A percentile compares a stretch with the other conserved stretches of the same genome.
phyloP scores from a whole-genome alignment of 2,888 invertebrate genomes.

The Amphipyra tragopoginis region DNA sequence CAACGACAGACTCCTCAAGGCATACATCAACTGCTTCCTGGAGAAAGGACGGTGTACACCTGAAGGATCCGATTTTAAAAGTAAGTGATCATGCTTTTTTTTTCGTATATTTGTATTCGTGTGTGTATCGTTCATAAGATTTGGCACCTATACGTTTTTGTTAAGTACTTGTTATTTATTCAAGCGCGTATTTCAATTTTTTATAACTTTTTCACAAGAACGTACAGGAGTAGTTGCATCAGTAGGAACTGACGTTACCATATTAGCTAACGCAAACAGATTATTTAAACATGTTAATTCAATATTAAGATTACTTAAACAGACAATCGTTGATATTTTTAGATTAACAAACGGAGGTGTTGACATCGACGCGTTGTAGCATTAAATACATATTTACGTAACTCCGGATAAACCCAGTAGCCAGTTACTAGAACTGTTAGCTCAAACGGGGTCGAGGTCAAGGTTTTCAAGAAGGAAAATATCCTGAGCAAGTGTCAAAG shows the following conservation, averaged over 20 bases:
- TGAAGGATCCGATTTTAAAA: conserved; percentile 93
- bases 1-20: conserved; percentile 92
- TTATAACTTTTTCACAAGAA: not conserved
- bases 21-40: conserved; percentile 93
- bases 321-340: conserved; percentile 13
- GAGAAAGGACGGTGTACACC: conserved; percentile 92
- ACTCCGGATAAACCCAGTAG: conserved; percentile 59
- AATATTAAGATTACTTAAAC: conserved; percentile 4
- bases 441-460: conserved; percentile 65
- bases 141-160: not conserved
- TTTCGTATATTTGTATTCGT: not conserved
- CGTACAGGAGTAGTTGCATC: not conserved
- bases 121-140: not conserved
- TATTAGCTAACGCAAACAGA: conserved; percentile 9
- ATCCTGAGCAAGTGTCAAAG: conserved; percentile 34
- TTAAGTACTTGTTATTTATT: not conserved
- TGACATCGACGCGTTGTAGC: conserved; percentile 33
- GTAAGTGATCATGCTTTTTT: conserved; percentile 83
- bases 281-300: conserved; percentile 1
- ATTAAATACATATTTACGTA: conserved; percentile 57
- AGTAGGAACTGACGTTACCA: conserved; percentile 1
- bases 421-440: conserved; percentile 46
- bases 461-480: conserved; percentile 61
- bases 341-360: conserved; percentile 25
- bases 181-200: no score